Conservation (phyloP, 1,140 invertebrate species). For the Spodoptera litura region DNA sequence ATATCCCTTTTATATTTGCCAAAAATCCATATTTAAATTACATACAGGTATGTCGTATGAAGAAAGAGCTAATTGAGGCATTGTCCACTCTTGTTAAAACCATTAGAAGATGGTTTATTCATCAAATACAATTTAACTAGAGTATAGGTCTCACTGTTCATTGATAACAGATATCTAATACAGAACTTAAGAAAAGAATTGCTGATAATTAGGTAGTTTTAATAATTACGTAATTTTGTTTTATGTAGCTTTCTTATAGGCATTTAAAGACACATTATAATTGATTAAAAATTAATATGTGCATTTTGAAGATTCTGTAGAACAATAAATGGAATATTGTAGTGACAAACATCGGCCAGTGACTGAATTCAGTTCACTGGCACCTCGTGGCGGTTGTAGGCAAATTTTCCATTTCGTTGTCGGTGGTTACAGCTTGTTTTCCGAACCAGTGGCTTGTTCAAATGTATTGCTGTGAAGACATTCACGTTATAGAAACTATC, state of each 20-base stretch:
- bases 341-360: constrained; percentile 20
- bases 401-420: constrained; percentile 66
- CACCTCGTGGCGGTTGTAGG: constrained; percentile 44
- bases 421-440: constrained; percentile 56
- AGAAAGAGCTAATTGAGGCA: too few species aligned
- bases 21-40: constrained; percentile 15
- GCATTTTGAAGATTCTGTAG: neutral
- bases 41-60: neutral
- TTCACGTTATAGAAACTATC: constrained; percentile 17
- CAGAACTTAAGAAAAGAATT: too few species aligned
- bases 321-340: constrained; percentile 21
- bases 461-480: constrained; percentile 48
- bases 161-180: too few species aligned
- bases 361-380: constrained; percentile 44
- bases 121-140: too few species aligned
- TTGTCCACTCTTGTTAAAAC: too few species aligned
- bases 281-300: too few species aligned
- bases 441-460: constrained; percentile 54
- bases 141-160: too few species aligned
- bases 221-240: too few species aligned
- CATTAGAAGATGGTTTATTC: too few species aligned
- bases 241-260: too few species aligned
- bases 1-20: neutral
- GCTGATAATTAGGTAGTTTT: too few species aligned
- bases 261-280: too few species aligned